Conservation (phyloP, 2,113 vertebrate genomes). For the Pristiophorus japonicus region DNA sequence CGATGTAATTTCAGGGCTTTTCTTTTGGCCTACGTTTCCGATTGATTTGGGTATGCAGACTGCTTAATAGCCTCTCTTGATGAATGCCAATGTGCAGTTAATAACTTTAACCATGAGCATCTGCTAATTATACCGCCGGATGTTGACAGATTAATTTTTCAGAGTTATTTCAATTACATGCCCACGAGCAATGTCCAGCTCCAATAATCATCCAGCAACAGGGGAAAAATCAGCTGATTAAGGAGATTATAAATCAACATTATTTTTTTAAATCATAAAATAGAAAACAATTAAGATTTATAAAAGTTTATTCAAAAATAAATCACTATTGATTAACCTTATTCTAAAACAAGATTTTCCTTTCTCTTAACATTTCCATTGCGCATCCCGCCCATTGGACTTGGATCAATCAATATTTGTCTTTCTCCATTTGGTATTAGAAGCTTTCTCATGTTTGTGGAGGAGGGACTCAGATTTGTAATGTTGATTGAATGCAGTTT, state of each 20-base stretch:
- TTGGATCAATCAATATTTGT: not conserved
- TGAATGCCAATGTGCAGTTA: not conserved
- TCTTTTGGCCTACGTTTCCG: not conserved
- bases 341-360: not conserved
- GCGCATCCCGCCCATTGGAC: not conserved
- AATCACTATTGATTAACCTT: not conserved
- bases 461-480: not conserved
- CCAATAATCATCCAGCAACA: not conserved
- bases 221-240: not conserved
- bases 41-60: not conserved
- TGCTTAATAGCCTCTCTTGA: not conserved
- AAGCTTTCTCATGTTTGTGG: not conserved
- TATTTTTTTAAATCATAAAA: not conserved
- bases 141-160: not conserved
- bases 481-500: not conserved
- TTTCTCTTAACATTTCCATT: not conserved
- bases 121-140: not conserved
- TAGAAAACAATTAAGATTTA: not conserved
- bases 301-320: not conserved
- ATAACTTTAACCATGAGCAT: not conserved
- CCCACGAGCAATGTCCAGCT: not conserved
- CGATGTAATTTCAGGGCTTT: not conserved
- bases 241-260: not conserved
- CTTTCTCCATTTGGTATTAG: not conserved
- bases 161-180: not conserved